These are phyloP conservation scores for Pangasius macronema DNA, from an alignment of 2,797 vertebrate species.

Conservation along the genomic window DNA sequence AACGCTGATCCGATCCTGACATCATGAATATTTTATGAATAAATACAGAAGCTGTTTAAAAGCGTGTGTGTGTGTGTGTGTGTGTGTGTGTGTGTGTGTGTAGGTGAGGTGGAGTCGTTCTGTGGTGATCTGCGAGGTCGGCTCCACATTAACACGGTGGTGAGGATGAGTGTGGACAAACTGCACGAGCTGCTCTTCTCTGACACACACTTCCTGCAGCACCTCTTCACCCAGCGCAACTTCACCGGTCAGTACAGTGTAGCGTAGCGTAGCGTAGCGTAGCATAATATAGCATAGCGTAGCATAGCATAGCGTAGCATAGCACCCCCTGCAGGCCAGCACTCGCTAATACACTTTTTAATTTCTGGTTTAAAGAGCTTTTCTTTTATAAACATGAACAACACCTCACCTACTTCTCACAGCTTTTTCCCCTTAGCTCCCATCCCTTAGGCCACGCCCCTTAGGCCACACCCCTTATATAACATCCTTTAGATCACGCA, in stretches of 20 bases:
- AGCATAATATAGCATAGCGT: not conserved
- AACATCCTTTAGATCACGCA: too few relatives aligned
- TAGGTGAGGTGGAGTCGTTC: conserved; percentile 84
- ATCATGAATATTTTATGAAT: not conserved
- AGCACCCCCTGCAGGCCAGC: not conserved
- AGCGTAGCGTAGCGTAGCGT: not conserved
- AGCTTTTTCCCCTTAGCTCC: not conserved
- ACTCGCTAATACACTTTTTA: not conserved
- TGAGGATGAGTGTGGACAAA: conserved; percentile 83
- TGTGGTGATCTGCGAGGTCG: conserved; percentile 81
- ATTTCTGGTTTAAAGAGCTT: not conserved
- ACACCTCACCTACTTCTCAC: not conserved
- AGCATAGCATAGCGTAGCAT: not conserved
- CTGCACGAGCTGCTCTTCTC: conserved; percentile 89
- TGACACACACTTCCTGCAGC: conserved; percentile 84
- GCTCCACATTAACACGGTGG: conserved; percentile 81
- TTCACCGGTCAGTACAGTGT: conserved; percentile 79
- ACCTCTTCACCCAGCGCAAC: conserved; percentile 84
- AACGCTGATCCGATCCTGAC: not conserved
- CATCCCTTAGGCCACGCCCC: not conserved
- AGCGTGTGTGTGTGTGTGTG: conserved; percentile 25
- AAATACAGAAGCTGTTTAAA: not conserved
- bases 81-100: not conserved
- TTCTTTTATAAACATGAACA: not conserved
- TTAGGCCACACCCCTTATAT: not conserved